Base-by-base conservation (phyloP, 2,113 vertebrate genomes). In the Ceyx cyanopectus region DNA sequence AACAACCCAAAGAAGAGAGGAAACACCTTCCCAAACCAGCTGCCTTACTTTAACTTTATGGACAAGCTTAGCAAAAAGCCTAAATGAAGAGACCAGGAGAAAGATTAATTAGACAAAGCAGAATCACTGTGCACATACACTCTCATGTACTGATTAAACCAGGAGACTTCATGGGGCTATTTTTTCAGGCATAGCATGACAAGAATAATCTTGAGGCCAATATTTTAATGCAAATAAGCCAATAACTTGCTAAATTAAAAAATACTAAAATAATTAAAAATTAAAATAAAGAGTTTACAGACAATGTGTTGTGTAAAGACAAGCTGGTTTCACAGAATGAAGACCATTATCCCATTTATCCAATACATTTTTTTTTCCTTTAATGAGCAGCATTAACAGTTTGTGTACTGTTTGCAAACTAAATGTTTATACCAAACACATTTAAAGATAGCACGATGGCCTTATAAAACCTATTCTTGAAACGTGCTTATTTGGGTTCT, bases 161-260 rank as follows among this genome's bases (percentile, higher is more conserved):
- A 60, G 61, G 26, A 0, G 0, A 83, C 14, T 80, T 87, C 83
- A 63, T 8, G 29, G 76, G 43, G 19, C 15, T 86, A 21, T 67
- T 86, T 86, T 67, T 86, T 86, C 43, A 74, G 48, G 40, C 65
- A 60, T 12, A 46, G 46, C 12, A 67, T 23, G 40, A 63, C n/a
- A 77, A 85, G 43, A 27, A 41, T 6, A 34, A 62, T 40, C 48
- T 73, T 76, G 40, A 93, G 48, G 43, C 53, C 73, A 88, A 86
- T 73, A 81, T 74, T 86, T 86, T 75, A 86, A 66, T 60, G 56
- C 68, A 88, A 83, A 74, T 62, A 92, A 83, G 58, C 51, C 16
- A 83, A 51, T 74, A 93, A 82, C 46, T 87, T 4, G 2, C 24
- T 57, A 76, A 91, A 85, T 87, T 69, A 72, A 68, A 72, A 70